These are phyloP conservation scores for Nemoura dubitans DNA, from an alignment of 2,888 invertebrate species.

Conservation along the genomic window DNA sequence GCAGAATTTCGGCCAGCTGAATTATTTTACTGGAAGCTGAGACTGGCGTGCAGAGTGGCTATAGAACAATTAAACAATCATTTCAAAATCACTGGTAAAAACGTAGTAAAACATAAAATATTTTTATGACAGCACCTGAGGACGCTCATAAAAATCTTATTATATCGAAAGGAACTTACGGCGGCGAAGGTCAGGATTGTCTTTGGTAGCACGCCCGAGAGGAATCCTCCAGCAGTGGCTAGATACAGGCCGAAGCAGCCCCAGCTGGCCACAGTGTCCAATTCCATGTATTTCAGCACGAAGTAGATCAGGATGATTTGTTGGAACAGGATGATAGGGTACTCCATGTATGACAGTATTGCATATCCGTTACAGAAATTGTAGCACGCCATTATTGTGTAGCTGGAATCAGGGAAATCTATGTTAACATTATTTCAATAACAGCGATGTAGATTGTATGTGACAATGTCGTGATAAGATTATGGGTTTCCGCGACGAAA, in stretches of 20 bases:
- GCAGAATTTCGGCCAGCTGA: slow-evolving; percentile 78
- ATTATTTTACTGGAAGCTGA: slow-evolving; percentile 85
- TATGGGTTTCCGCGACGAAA: too few species aligned
- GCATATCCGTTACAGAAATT: slow-evolving; percentile 79
- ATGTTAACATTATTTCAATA: too few species aligned
- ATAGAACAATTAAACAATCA: slow-evolving; percentile 56
- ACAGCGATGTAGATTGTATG: too few species aligned
- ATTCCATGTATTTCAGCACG: slow-evolving; percentile 73
- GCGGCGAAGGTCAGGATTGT: slow-evolving; percentile 68
- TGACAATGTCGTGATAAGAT: too few species aligned
- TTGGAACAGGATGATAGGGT: slow-evolving; percentile 81
- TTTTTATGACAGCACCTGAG: not conserved
- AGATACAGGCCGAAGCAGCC: slow-evolving; percentile 59
- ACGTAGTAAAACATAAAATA: not conserved
- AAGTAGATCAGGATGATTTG: slow-evolving; percentile 77
- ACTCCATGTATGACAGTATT: slow-evolving; percentile 82
- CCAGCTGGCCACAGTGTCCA: slow-evolving; percentile 62
- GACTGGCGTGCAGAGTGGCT: slow-evolving; percentile 81
- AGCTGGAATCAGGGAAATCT: slow-evolving; percentile 66
- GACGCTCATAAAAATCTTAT: not conserved
- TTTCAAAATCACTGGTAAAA: not conserved
- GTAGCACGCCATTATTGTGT: slow-evolving; percentile 82
- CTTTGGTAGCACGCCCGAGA: slow-evolving; percentile 62
- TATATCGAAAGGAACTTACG: slow-evolving; percentile 64
- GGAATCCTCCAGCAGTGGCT: slow-evolving; percentile 61